Evolutionary conservation across 2,888 invertebrate species (phyloP), one percentile per base, ranked within the genome.

Genomic region (Diabrotica balteata): DNA sequence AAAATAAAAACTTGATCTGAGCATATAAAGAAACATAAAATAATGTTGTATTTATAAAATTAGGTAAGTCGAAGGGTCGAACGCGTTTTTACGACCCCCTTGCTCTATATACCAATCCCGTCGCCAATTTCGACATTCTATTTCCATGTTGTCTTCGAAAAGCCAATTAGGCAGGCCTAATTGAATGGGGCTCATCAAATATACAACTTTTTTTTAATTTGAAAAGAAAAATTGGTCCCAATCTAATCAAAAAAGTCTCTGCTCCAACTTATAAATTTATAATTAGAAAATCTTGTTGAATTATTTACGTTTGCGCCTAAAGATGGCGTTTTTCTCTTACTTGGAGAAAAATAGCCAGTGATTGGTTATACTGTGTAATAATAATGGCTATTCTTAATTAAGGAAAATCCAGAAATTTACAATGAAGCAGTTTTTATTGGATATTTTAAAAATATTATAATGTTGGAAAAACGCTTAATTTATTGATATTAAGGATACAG

Each of bases 141-240:
- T 44, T 55, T 44, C 44, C 55, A 57, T 45, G 55, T 57, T 57
- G 7, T 45, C 45, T 57, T 44, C 66, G 60, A 59, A 57, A 65
- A 70, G 68, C 69, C 71, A 74, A 72, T 74, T 75, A 72, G 70
- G 73, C 71, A 63, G 61, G 66, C 68, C 72, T 75, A 81, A 82
- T 80, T 81, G 80, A 80, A 79, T 78, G 79, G 76, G 73, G 74
- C 78, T 80, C 81, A 81, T 81, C 81, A 79, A 80, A 79, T 80
- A 82, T 81, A 78, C 77, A 80, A 79, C 78, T 80, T 80, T 80
- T 80, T 73, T 80, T 80, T 79, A 80, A 81, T 80, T 81, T 79
- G 74, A 74, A 76, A 79, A 79, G 80, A 81, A 81, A 81, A 82
- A 81, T 81, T 80, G 80, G 81, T 78, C 81, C 80, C 80, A 79